These are phyloP conservation scores for Melitaea cinxia DNA, from an alignment of 1,140 invertebrate genomes.

Conservation along the genomic window DNA sequence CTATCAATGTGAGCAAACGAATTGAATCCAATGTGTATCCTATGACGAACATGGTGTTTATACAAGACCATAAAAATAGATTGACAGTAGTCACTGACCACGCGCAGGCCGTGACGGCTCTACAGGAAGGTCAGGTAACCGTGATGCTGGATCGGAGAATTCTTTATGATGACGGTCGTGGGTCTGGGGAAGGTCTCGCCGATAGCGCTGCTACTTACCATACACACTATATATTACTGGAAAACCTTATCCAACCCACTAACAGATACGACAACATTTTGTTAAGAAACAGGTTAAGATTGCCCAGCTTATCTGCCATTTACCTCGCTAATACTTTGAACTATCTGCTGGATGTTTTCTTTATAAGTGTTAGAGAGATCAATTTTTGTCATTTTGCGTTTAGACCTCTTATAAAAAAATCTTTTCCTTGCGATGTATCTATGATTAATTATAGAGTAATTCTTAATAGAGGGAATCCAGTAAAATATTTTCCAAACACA, in stretches of 20 bases:
- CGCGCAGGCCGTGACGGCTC: conserved; percentile 91
- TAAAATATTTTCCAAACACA: conserved; percentile 40
- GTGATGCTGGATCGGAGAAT: conserved; percentile 94
- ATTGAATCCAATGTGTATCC: conserved; percentile 96
- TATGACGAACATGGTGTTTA: conserved; percentile 90
- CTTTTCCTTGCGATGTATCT: conserved; percentile 64
- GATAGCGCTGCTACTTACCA: conserved; percentile 91
- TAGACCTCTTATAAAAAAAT: conserved; percentile 58
- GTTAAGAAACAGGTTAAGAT: conserved; percentile 47
- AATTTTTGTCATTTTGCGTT: conserved; percentile 56
- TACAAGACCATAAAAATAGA: conserved; percentile 89
- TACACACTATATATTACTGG: conserved; percentile 91
- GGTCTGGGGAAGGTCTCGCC: conserved; percentile 93
- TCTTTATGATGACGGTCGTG: conserved; percentile 92
- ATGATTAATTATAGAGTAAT: conserved; percentile 60
- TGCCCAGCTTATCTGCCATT: conserved; percentile 86
- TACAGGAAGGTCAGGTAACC: conserved; percentile 91
- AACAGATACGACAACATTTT: conserved; percentile 41
- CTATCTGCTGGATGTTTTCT: conserved; percentile 88
- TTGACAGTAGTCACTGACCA: conserved; percentile 91
- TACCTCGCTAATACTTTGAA: conserved; percentile 87
- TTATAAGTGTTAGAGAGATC: conserved; percentile 83
- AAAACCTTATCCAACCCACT: conserved; percentile 80
- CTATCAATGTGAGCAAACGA: conserved; percentile 60
- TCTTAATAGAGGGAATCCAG: conserved; percentile 36